Base-by-base conservation (phyloP, 2,888 invertebrate genomes). In the Acronicta psi region DNA sequence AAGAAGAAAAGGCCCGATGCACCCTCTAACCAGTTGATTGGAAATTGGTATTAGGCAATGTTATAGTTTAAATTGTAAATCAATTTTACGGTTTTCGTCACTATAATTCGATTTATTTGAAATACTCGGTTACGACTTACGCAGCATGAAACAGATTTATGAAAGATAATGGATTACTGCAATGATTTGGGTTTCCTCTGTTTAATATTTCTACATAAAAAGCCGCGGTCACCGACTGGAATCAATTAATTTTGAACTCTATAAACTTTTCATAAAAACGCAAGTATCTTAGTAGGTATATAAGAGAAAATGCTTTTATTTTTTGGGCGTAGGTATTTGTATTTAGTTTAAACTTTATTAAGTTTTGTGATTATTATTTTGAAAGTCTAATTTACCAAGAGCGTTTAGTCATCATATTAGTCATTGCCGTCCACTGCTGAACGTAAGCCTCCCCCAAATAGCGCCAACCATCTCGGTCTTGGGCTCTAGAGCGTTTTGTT, bases 21-120 rank as follows among this genome's bases (percentile, higher is more conserved):
- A 6, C 1, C 11, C 29, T 10, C 20, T n/a, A 20, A 20, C 14
- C 23, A 25, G 20, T 46, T n/a, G 6, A 20, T 40, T 17, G 23
- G 16, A n/a, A 42, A 36, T 40, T 17, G 25, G n/a, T n/a, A 44
- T 56, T 50, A 16, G 18, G 46, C 20, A 54, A 51, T 43, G 56
- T 56, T 23, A 38, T 59, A 64, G 63, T 57, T 63, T 42, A 47
- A 59, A 49, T 46, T 43, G 40, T 58, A 46, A 75, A 80, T 68
- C 68, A 72, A 80, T 82, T 80, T 79, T 71, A 78, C 75, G 74
- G 79, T 77, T 81, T 77, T 65, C 77, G 69, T 66, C 77, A 79
- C 60, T 44, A 59, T 71, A 76, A 75, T 74, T 65, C 62, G 63
- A 68, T 70, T 71, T 66, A 62, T 59, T 66, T 62, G 60, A 77